Base-by-base conservation (phyloP, 2,888 invertebrate genomes). In the Corbicula japonica region DNA sequence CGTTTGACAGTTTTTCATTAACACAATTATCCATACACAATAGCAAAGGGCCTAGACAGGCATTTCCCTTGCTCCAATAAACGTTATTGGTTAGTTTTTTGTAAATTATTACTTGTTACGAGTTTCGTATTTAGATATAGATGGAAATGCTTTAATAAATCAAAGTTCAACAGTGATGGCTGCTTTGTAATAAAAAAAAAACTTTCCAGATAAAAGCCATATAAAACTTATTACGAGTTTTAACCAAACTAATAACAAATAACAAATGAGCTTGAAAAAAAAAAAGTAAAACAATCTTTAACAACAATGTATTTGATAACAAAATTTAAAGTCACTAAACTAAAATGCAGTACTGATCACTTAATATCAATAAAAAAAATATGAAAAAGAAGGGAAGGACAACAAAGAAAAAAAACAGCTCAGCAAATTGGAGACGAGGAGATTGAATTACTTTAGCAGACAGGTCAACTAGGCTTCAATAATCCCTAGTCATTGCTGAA, bases 331-430 rank as follows among this genome's bases (percentile, higher is more conserved):
- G 52, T 18, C 15, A 30, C n/a, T 30, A 18, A 21, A n/a, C 34
- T 30, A 23, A 48, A 23, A 48, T 5, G 48, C 23, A 21, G 18
- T 48, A 48, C 58, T 48, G 63, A 48, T 48, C 18, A 48, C 26
- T 52, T 21, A n/a, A n/a, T n/a, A n/a, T n/a, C n/a, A n/a, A n/a
- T n/a, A n/a, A 65, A 65, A 32, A 32, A 48, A 35, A 23, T 65
- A 1, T 52, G 52, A 65, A 50, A 50, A 32, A 28, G 52, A 21
- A 52, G 65, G 10, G 52, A 65, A 35, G 65, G 35, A 35, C 50
- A 65, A 50, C 50, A 65, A 35, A 52, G n/a, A n/a, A n/a, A 34
- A 26, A 65, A 52, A 52, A 52, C 65, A 23, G 52, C 52, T 12
- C 50, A 65, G 23, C 35, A 50, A 34, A 52, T 65, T 10, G 21